phyloP scores from a whole-genome alignment of 2,797 vertebrate species.

The Phrynocephalus guinanensis region DNA sequence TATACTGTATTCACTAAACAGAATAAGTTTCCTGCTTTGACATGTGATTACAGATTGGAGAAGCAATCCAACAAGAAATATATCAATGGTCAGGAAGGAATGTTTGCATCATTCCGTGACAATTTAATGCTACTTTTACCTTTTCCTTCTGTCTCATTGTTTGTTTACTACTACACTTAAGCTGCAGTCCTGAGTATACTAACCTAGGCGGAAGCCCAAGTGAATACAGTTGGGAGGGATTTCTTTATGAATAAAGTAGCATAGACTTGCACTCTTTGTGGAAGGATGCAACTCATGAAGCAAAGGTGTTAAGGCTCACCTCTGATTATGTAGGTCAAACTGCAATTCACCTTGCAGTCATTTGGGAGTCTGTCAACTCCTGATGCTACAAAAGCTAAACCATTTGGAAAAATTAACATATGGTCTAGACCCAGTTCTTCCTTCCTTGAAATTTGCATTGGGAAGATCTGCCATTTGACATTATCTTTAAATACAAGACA shows the following conservation, averaged over 20 bases:
- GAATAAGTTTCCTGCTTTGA: no score
- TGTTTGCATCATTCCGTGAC: no score
- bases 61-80: background rate
- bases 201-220: no score
- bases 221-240: background rate
- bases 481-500: conserved; percentile 32
- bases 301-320: conserved; percentile 1
- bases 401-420: conserved; percentile 38
- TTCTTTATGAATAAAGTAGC: background rate
- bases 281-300: background rate
- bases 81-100: background rate
- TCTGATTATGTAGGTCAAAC: conserved; percentile 21
- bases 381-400: conserved; percentile 25
- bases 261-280: background rate
- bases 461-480: conserved; percentile 11
- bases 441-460: conserved; percentile 14
- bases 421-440: conserved; percentile 22
- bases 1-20: background rate
- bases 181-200: background rate
- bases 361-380: conserved; percentile 5
- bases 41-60: background rate
- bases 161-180: background rate
- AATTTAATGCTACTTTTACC: background rate
- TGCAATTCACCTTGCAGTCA: conserved; percentile 10
- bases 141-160: background rate